A percentile compares a stretch with the other conserved stretches of the same genome.
Evolutionary conservation across 2,113 vertebrate species (phyloP).

Genomic region (Microcebus murinus): DNA sequence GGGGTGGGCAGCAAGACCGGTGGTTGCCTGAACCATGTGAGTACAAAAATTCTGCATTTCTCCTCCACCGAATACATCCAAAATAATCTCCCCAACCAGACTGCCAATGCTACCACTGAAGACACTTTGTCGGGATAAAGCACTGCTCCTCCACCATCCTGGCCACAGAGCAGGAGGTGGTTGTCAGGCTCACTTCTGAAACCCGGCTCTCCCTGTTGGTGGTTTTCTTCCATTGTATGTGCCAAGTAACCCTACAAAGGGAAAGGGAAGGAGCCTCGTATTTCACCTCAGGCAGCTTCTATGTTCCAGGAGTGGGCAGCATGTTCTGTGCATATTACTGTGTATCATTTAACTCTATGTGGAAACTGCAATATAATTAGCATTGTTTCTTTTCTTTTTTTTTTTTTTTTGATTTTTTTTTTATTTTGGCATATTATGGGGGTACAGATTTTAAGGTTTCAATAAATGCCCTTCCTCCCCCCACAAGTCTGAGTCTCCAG

Average conservation of each 20-base stretch:
- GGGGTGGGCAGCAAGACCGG: neutral
- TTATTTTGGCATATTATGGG: too few species aligned
- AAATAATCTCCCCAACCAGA: neutral
- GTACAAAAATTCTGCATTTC: neutral
- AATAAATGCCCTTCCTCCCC: too few species aligned
- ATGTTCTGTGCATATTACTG: neutral
- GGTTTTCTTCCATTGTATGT: neutral
- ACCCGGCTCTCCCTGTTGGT: neutral
- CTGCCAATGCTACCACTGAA: neutral
- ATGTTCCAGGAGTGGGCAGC: neutral
- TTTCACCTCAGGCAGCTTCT: neutral
- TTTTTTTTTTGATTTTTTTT: too few species aligned
- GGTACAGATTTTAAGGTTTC: too few species aligned
- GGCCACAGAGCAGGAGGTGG: neutral
- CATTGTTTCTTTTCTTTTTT: conserved; percentile 16
- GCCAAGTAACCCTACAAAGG: neutral
- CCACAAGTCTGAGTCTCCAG: too few species aligned
- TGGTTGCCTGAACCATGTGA: neutral
- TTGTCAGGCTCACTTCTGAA: neutral
- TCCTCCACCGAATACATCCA: neutral
- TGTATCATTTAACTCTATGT: neutral
- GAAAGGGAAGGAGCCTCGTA: neutral
- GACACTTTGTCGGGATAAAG: neutral
- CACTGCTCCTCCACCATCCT: neutral
- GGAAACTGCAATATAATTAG: neutral